Percentiles rank a stretch among this genome's conserved stretches.
These are phyloP conservation scores for Cataglyphis cursor DNA, from an alignment of 2,888 invertebrate species.

Conservation along the genomic window DNA sequence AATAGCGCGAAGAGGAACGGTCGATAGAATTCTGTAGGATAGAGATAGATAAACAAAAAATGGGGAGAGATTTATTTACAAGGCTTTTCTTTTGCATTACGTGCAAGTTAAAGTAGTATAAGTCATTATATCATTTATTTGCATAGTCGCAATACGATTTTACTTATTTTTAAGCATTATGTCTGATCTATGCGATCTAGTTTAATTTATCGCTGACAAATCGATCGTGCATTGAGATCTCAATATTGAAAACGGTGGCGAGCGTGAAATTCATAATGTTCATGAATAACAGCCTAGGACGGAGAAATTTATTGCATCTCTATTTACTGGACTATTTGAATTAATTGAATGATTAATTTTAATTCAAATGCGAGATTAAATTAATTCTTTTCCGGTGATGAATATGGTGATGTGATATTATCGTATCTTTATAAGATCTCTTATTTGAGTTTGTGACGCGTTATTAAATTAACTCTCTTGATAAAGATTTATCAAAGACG, in stretches of 20 bases:
- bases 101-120: background rate
- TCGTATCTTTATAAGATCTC: slow-evolving; percentile 2
- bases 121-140: slow-evolving; percentile 19
- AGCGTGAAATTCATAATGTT: slow-evolving; percentile 31
- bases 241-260: slow-evolving; percentile 11
- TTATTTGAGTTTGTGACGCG: slow-evolving; percentile 35
- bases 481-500: slow-evolving; percentile 55
- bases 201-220: slow-evolving; percentile 32
- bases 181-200: background rate
- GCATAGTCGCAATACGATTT: slow-evolving; percentile 19
- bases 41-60: slow-evolving; percentile 52
- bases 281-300: slow-evolving; percentile 22
- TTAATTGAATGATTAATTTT: slow-evolving; percentile 37
- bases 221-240: slow-evolving; percentile 25
- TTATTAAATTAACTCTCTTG: slow-evolving; percentile 51
- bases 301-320: slow-evolving; percentile 27
- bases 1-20: slow-evolving; percentile 11
- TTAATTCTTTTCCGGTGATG: slow-evolving; percentile 33
- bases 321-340: slow-evolving; percentile 25
- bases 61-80: background rate
- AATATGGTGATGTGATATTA: slow-evolving; percentile 47
- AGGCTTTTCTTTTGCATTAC: background rate
- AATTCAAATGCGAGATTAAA: slow-evolving; percentile 50
- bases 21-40: slow-evolving; percentile 16
- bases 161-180: slow-evolving; percentile 2